Evolutionary conservation across 2,888 invertebrate genomes (phyloP).

Genomic region (Ptilodon capucinus): DNA sequence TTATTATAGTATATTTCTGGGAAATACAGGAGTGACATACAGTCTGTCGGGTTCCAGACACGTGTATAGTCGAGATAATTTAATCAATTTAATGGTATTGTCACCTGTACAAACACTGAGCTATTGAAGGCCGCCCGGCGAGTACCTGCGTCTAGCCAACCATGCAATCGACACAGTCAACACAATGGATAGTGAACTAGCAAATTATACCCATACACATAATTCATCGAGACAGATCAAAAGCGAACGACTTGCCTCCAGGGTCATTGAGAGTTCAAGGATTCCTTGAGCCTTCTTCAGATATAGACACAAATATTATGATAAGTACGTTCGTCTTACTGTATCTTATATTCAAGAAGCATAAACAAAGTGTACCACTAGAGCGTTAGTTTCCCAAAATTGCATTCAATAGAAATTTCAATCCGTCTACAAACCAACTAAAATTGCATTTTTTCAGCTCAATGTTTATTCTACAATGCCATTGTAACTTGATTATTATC

Average conservation of each 20-base stretch:
- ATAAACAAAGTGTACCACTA: no score
- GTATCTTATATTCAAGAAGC: neutral
- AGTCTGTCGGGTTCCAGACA: neutral
- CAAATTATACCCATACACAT: neutral
- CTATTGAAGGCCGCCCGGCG: neutral
- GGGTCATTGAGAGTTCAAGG: constrained; percentile 64
- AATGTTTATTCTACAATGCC: no score
- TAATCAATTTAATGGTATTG: neutral
- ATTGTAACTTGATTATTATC: no score
- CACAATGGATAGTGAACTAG: neutral
- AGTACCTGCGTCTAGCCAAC: neutral
- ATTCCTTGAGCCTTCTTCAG: constrained; percentile 21
- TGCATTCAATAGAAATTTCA: no score
- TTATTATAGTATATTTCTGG: neutral
- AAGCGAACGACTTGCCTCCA: constrained; percentile 36
- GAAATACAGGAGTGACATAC: neutral
- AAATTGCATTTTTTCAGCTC: no score
- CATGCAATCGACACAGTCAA: neutral
- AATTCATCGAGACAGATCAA: constrained; percentile 9
- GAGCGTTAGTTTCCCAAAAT: no score
- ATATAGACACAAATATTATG: neutral
- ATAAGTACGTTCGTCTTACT: no score
- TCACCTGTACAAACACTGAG: neutral
- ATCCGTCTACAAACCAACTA: no score
- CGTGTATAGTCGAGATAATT: neutral